Evolutionary conservation across 2,113 vertebrate species (phyloP).

Genomic region (Garra rufa): DNA sequence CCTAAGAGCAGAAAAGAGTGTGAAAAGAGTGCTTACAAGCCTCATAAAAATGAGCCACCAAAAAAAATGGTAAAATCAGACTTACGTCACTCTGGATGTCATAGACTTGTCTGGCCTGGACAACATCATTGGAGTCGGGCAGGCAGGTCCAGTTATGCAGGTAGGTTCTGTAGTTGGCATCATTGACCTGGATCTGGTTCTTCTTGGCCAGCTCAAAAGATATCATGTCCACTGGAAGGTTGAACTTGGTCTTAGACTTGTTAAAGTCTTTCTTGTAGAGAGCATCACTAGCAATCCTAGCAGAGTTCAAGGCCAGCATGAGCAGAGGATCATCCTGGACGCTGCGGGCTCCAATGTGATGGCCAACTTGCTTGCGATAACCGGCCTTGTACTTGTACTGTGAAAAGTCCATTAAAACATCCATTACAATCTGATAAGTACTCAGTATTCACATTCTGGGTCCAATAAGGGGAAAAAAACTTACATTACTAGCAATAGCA

Average conservation of each 20-base stretch:
- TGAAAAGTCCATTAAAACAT: slow-evolving; percentile 7
- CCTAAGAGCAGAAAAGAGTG: slow-evolving; percentile 62
- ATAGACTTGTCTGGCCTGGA: slow-evolving; percentile 77
- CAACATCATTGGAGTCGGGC: slow-evolving; percentile 82
- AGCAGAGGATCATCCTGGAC: slow-evolving; percentile 78
- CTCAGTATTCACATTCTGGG: not conserved
- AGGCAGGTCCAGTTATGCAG: slow-evolving; percentile 85
- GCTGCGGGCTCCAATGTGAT: slow-evolving; percentile 75
- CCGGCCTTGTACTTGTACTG: slow-evolving; percentile 81
- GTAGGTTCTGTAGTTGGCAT: slow-evolving; percentile 74
- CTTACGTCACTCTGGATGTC: slow-evolving; percentile 85
- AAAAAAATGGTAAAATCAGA: slow-evolving; percentile 28
- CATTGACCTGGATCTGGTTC: slow-evolving; percentile 80
- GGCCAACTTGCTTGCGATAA: slow-evolving; percentile 79
- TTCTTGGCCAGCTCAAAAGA: slow-evolving; percentile 81
- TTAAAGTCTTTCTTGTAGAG: slow-evolving; percentile 82
- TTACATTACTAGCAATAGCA: slow-evolving; percentile 86
- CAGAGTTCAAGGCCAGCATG: slow-evolving; percentile 77
- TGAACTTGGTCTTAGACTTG: slow-evolving; percentile 77
- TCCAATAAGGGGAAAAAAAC: slow-evolving; percentile 51
- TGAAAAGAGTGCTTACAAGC: not conserved
- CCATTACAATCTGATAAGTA: not conserved
- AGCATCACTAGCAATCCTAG: slow-evolving; percentile 77
- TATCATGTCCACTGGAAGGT: slow-evolving; percentile 81
- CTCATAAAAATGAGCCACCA: not conserved